Evolutionary conservation across 2,888 invertebrate genomes (phyloP).

Genomic region (Plebejus argus): DNA sequence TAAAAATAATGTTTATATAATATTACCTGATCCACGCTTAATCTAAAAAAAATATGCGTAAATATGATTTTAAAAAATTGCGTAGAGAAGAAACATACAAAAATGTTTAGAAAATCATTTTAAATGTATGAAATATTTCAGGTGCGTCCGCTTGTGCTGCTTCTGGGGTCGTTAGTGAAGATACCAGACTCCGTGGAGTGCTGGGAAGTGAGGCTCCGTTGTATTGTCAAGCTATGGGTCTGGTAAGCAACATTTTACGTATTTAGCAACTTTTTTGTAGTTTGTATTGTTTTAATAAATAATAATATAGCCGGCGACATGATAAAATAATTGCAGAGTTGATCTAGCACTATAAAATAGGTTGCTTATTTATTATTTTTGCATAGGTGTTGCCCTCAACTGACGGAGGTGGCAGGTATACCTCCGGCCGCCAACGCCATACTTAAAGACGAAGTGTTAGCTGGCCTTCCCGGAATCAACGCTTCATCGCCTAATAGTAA

Average conservation of each 20-base stretch:
- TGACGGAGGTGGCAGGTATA: slow-evolving; percentile 73
- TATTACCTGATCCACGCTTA: too few species aligned
- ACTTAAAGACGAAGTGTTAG: slow-evolving; percentile 65
- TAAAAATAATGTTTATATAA: too few species aligned
- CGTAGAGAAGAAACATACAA: neutral
- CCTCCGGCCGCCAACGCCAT: slow-evolving; percentile 67
- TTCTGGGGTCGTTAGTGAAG: slow-evolving; percentile 92
- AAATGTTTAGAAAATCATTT: neutral
- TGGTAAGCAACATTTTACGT: slow-evolving; percentile 56
- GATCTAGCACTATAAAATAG: too few species aligned
- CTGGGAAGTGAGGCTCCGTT: slow-evolving; percentile 95
- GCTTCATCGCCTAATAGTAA: slow-evolving; percentile 73
- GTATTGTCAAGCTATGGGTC: slow-evolving; percentile 92
- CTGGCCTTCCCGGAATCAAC: slow-evolving; percentile 68
- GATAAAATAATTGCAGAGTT: too few species aligned
- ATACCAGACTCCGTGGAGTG: slow-evolving; percentile 92
- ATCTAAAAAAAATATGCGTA: too few species aligned
- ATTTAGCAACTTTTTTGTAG: neutral
- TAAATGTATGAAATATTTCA: slow-evolving; percentile 42
- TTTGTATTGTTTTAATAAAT: too few species aligned
- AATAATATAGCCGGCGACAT: too few species aligned
- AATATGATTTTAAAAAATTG: too few species aligned
- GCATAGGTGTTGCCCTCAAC: slow-evolving; percentile 72
- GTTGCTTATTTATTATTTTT: neutral
- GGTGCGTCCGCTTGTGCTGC: slow-evolving; percentile 94